phyloP scores from a whole-genome alignment of 2,888 invertebrate species.

The Theodoxus fluviatilis region DNA sequence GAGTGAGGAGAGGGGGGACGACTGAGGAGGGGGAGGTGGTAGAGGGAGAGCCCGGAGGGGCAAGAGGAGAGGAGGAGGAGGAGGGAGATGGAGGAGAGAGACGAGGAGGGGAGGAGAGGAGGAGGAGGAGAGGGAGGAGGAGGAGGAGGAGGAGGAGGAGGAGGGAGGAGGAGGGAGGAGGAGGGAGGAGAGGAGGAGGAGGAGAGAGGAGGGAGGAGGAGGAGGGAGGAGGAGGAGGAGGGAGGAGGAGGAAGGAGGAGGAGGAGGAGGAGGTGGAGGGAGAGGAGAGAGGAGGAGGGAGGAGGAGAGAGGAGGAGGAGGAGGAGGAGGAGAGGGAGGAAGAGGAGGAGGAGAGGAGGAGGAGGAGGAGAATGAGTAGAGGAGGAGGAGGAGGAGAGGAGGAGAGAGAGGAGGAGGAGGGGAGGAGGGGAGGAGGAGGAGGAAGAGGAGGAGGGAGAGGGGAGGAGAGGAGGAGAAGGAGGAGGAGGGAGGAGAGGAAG shows the following conservation, averaged over 20 bases:
- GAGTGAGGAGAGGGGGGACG: background rate
- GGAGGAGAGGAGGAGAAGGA: conserved; percentile 16
- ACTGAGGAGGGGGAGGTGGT: background rate
- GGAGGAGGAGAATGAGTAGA: background rate
- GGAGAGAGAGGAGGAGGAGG: background rate
- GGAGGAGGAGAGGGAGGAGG: conserved; percentile 3
- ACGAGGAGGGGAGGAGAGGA: background rate
- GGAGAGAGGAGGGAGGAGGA: conserved; percentile 8
- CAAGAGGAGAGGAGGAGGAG: background rate
- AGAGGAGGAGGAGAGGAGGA: conserved; percentile 4
- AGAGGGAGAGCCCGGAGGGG: background rate
- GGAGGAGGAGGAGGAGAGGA: background rate
- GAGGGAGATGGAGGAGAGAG: conserved; percentile 14
- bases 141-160: background rate
- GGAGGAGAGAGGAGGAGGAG: background rate
- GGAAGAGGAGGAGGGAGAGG: conserved; percentile 5
- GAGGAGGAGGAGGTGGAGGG: background rate
- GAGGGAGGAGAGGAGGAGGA: background rate
- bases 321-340: background rate
- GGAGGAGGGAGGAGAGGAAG: conserved; percentile 20
- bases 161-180: background rate
- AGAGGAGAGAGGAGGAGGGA: conserved; percentile 15
- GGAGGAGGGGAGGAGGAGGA: background rate
- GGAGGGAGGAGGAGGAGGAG: background rate
- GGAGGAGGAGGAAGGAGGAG: background rate